These are phyloP conservation scores for Scophthalmus maximus DNA, from an alignment of 2,113 vertebrate species.

Conservation along the genomic window DNA sequence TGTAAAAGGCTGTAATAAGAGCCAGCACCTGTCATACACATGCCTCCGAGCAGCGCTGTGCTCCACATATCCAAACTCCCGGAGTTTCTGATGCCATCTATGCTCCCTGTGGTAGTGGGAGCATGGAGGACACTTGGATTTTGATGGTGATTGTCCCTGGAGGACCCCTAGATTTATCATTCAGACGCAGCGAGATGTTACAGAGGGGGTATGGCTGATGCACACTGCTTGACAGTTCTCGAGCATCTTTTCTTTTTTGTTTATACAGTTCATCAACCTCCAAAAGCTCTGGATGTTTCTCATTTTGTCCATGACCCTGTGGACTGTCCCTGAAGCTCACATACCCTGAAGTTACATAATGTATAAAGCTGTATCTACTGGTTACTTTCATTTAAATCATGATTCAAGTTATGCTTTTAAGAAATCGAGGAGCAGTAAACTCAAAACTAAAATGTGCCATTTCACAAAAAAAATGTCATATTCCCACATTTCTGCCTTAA, in stretches of 20 bases:
- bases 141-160: conserved; percentile 33
- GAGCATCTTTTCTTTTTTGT: too few relatives aligned
- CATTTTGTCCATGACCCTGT: conserved; percentile 25
- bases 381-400: not conserved
- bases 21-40: conserved; percentile 78
- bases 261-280: too few relatives aligned
- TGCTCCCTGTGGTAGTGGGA: conserved; percentile 22
- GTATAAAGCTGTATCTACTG: not conserved
- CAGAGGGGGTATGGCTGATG: not conserved
- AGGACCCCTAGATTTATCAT: conserved; percentile 8
- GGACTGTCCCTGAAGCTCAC: conserved; percentile 14
- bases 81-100: conserved; percentile 12
- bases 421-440: too few relatives aligned
- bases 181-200: not conserved
- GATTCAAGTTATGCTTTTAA: not conserved
- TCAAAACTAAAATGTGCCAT: too few relatives aligned
- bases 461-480: too few relatives aligned
- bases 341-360: not conserved
- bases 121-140: conserved; percentile 34
- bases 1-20: conserved; percentile 71
- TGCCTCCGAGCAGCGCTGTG: conserved; percentile 45
- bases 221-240: too few relatives aligned
- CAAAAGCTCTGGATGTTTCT: not conserved
- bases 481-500: too few relatives aligned
- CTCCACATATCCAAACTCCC: conserved; percentile 35